Conservation (phyloP, 1,140 invertebrate species). For the Gyrodactylus salaris region DNA sequence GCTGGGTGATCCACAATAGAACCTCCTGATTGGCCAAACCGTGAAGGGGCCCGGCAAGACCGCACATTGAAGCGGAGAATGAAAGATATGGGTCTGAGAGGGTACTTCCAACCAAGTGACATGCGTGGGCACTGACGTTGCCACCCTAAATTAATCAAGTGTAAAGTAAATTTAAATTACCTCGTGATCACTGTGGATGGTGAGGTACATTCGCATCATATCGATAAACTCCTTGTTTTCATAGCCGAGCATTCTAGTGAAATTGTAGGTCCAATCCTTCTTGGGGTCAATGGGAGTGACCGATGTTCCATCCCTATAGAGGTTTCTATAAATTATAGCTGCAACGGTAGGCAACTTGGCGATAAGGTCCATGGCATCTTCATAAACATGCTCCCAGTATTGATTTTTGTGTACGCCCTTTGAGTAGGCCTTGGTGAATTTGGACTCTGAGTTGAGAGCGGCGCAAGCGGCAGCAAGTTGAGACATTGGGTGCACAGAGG, state of each 20-base stretch:
- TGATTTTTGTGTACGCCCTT: constrained; percentile 44
- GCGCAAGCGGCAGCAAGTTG: constrained; percentile 68
- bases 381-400: constrained; percentile 63
- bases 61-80: constrained; percentile 67
- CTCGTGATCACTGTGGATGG: constrained; percentile 33
- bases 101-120: constrained; percentile 66
- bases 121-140: constrained; percentile 64
- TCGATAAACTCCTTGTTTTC: constrained; percentile 52
- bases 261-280: constrained; percentile 63
- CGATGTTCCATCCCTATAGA: constrained; percentile 46
- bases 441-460: constrained; percentile 59
- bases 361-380: constrained; percentile 77
- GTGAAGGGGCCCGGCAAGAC: constrained; percentile 67
- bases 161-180: neutral
- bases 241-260: constrained; percentile 59
- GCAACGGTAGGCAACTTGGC: constrained; percentile 72
- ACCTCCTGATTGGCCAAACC: constrained; percentile 57
- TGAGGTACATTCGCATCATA: constrained; percentile 64
- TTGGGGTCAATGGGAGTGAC: constrained; percentile 45
- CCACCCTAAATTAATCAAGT: constrained; percentile 37
- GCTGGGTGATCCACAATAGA: constrained; percentile 17
- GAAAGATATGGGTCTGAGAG: constrained; percentile 70
- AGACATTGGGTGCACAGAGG: constrained; percentile 64
- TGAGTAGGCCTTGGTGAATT: constrained; percentile 59
- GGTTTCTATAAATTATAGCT: constrained; percentile 63